These are phyloP conservation scores for Drosophila fungiperda DNA, from an alignment of 2,888 invertebrate species.

Conservation along the genomic window DNA sequence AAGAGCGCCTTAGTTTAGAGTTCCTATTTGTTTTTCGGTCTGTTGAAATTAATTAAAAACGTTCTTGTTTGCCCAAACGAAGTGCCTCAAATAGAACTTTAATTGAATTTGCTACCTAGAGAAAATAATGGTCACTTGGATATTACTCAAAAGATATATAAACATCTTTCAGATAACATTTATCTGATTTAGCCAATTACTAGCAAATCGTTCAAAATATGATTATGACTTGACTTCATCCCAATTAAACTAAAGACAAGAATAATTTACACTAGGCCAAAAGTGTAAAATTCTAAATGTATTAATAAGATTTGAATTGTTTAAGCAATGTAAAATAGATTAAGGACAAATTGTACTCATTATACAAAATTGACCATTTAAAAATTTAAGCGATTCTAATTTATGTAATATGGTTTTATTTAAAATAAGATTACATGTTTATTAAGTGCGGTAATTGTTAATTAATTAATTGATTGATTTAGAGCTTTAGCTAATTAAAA, in stretches of 20 bases:
- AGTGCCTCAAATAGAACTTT: slow-evolving; percentile 70
- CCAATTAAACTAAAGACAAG: background rate
- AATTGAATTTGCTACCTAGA: slow-evolving; percentile 66
- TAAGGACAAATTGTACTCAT: background rate
- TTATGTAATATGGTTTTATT: background rate
- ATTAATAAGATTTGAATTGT: background rate
- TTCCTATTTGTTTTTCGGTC: slow-evolving; percentile 81
- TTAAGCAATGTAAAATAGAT: background rate
- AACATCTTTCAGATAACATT: slow-evolving; percentile 17
- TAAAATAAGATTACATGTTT: background rate
- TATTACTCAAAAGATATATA: slow-evolving; percentile 39
- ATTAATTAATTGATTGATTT: too few relatives aligned
- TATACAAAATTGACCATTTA: background rate
- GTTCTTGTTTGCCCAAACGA: slow-evolving; percentile 78
- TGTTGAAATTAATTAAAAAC: slow-evolving; percentile 83
- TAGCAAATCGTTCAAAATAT: slow-evolving; percentile 26
- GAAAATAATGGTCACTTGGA: slow-evolving; percentile 30
- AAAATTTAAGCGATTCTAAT: background rate
- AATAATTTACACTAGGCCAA: too few relatives aligned
- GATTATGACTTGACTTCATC: background rate
- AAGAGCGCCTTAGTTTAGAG: slow-evolving; percentile 55
- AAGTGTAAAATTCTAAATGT: background rate
- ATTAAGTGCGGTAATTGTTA: background rate
- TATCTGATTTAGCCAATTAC: slow-evolving; percentile 36
- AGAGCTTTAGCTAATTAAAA: background rate